phyloP scores from a whole-genome alignment of 2,888 invertebrate genomes.

The Diogma glabrata region DNA sequence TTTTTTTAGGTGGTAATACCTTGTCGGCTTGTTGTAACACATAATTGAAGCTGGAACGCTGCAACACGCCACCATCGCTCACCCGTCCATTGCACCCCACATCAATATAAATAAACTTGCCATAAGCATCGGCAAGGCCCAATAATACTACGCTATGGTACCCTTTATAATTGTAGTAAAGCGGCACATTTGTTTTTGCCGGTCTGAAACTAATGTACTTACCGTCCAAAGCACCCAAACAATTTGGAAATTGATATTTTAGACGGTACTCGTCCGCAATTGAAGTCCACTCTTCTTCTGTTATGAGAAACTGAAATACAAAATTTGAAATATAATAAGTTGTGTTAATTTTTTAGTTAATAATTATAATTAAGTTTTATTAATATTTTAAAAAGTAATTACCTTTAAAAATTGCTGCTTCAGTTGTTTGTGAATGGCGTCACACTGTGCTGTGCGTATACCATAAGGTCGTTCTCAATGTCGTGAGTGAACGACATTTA shows the following conservation, averaged over 20 bases:
- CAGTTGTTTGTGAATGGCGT: neutral
- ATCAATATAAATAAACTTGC: constrained; percentile 8
- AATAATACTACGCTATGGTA: constrained; percentile 1
- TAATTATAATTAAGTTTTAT: neutral
- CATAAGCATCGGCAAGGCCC: constrained; percentile 8
- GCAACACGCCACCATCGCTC: constrained; percentile 9
- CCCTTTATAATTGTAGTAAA: constrained; percentile 9
- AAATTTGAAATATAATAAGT: neutral
- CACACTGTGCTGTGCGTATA: too few species aligned
- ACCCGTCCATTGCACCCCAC: constrained; percentile 2
- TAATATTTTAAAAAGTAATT: too few species aligned
- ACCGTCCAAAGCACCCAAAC: constrained; percentile 7
- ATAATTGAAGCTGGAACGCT: neutral
- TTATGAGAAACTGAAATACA: neutral
- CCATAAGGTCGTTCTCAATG: too few species aligned
- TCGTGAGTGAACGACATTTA: too few species aligned
- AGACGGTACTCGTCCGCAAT: neutral
- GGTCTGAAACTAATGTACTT: constrained; percentile 2
- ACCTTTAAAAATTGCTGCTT: neutral
- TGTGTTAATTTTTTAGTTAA: constrained; percentile 3
- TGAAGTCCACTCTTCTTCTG: neutral
- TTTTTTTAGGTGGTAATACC: neutral
- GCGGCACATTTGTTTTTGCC: constrained; percentile 1
- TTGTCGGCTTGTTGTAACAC: neutral
- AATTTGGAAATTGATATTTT: constrained; percentile 8